Evolutionary conservation across 2,797 vertebrate genomes (phyloP).

Genomic region (Steatocranus sp.): DNA sequence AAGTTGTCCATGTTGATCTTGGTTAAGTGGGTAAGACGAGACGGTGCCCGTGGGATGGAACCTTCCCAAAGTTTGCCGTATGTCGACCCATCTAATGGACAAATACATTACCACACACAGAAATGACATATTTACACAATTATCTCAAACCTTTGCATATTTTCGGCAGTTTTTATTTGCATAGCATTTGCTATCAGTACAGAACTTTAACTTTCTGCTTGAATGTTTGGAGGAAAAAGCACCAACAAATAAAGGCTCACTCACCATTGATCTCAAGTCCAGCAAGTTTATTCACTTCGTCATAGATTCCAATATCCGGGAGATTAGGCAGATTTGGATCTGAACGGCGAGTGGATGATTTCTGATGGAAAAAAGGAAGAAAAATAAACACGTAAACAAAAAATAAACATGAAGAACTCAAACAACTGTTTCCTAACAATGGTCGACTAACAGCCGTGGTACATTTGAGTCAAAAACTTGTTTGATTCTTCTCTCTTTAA

Average conservation of each 20-base stretch:
- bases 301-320: conserved; percentile 84
- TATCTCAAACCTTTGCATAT: background rate
- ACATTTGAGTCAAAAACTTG: background rate
- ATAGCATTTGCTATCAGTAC: background rate
- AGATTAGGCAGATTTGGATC: conserved; percentile 72
- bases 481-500: background rate
- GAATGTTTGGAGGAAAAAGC: background rate
- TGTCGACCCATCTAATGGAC: conserved; percentile 68
- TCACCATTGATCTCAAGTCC: conserved; percentile 67
- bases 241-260: conserved; percentile 1
- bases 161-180: background rate
- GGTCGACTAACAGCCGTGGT: background rate
- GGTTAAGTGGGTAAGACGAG: conserved; percentile 74
- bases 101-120: background rate
- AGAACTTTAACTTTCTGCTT: background rate
- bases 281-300: conserved; percentile 82
- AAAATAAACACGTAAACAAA: background rate
- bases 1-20: conserved; percentile 87
- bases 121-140: background rate
- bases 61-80: conserved; percentile 91
- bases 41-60: conserved; percentile 56
- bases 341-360: conserved; percentile 84
- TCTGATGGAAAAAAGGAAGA: conserved; percentile 16
- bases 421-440: background rate
- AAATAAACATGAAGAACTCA: background rate